Percentiles rank a stretch among this genome's conserved stretches.
These are phyloP conservation scores for Bombus consobrinus DNA, from an alignment of 1,140 invertebrate genomes.

Conservation along the genomic window DNA sequence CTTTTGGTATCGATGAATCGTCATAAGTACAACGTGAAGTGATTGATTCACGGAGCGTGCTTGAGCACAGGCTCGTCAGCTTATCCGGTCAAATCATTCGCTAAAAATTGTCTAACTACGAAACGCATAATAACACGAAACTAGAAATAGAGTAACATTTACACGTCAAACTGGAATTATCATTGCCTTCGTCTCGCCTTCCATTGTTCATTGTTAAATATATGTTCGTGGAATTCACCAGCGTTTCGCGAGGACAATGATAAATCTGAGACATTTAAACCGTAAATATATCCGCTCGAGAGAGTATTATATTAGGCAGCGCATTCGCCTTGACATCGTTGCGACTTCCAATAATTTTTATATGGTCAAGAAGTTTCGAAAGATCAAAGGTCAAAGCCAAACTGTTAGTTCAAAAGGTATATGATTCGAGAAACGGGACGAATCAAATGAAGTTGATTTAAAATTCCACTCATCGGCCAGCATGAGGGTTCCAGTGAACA, in stretches of 20 bases:
- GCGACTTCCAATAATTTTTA: neutral
- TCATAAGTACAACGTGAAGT: conserved; percentile 19
- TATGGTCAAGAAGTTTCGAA: neutral
- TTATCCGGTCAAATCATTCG: neutral
- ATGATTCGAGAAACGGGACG: neutral
- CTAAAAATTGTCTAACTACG: conserved; percentile 39
- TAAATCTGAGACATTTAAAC: neutral
- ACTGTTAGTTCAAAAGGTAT: neutral
- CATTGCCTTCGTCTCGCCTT: neutral
- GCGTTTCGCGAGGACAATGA: neutral
- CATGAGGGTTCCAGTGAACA: neutral
- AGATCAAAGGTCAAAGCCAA: neutral
- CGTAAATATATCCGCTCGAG: conserved; percentile 2
- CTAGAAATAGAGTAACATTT: conserved; percentile 15
- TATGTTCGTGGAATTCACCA: neutral
- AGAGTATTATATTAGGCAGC: no score
- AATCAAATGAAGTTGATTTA: neutral
- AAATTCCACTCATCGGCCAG: neutral
- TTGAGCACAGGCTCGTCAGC: neutral
- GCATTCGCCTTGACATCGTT: neutral
- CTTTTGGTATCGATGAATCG: neutral
- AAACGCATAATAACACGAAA: conserved; percentile 21
- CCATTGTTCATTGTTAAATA: neutral
- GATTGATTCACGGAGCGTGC: neutral
- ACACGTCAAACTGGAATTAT: neutral